These are phyloP conservation scores for Hipposideros armiger DNA, from an alignment of 2,113 vertebrate species.

Conservation along the genomic window DNA sequence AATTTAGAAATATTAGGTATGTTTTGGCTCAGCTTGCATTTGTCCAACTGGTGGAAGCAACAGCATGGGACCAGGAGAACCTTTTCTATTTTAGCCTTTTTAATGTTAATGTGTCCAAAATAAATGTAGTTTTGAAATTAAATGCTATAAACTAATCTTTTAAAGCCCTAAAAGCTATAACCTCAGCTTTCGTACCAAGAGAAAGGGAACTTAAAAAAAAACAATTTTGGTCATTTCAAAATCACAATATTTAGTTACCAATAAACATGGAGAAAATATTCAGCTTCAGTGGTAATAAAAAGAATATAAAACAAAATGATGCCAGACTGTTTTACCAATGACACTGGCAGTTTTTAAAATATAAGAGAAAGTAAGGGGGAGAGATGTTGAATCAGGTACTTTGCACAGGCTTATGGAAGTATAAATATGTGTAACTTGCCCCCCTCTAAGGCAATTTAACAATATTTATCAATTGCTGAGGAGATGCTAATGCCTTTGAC, in stretches of 20 bases:
- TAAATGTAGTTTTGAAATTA: conserved; percentile 64
- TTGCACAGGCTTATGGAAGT: neutral
- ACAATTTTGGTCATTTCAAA: conserved; percentile 47
- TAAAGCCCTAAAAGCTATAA: conserved; percentile 37
- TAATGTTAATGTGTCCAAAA: conserved; percentile 36
- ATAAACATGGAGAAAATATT: neutral
- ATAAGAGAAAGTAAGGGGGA: neutral
- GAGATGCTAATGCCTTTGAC: conserved; percentile 6
- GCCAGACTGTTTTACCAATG: neutral
- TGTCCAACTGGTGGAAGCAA: conserved; percentile 2
- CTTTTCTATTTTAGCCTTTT: conserved; percentile 48
- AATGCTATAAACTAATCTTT: conserved; percentile 2
- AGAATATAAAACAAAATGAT: conserved; percentile 8
- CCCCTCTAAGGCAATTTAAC: neutral
- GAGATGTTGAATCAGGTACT: neutral
- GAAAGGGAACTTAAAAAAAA: conserved; percentile 43
- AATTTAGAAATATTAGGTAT: neutral
- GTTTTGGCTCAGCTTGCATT: neutral
- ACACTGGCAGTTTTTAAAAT: neutral
- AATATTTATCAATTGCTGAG: neutral
- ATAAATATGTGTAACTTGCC: neutral
- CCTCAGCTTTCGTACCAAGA: conserved; percentile 9
- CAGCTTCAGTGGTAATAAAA: conserved; percentile 5
- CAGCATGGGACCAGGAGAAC: neutral
- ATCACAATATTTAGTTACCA: conserved; percentile 2